These are phyloP conservation scores for Conus ventricosus DNA, from an alignment of 1,140 invertebrate genomes.

Conservation along the genomic window DNA sequence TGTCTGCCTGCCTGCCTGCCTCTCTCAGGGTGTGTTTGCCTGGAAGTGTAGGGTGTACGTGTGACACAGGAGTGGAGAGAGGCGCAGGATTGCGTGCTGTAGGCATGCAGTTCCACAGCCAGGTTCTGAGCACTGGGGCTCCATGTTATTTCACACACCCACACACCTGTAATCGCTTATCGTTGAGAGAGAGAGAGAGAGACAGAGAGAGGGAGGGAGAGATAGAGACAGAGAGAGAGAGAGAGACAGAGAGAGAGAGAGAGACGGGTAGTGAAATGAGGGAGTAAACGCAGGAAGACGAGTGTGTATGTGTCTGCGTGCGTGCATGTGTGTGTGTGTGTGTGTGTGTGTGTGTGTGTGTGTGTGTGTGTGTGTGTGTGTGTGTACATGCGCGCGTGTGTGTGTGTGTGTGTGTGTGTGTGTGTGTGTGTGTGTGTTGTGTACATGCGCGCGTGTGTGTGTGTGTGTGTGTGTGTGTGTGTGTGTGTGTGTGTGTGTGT, in stretches of 20 bases:
- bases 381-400: neutral
- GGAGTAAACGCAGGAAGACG: neutral
- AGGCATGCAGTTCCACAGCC: neutral
- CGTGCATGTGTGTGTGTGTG: neutral
- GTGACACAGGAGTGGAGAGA: neutral
- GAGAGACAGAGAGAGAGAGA: neutral
- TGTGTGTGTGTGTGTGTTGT: too few species aligned
- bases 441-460: neutral
- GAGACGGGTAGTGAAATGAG: neutral
- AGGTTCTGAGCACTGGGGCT: neutral
- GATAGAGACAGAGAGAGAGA: neutral
- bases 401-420: slow-evolving; percentile 5
- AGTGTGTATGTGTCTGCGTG: neutral
- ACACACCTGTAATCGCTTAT: neutral
- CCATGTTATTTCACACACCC: neutral
- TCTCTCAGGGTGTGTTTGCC: too few species aligned
- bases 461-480: neutral
- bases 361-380: neutral
- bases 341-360: slow-evolving; percentile 1
- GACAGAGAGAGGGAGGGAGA: too few species aligned
- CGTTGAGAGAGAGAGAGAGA: neutral
- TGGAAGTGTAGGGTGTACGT: too few species aligned
- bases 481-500: slow-evolving; percentile 1
- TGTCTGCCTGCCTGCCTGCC: too few species aligned
- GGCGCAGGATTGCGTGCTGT: neutral